Base-by-base conservation (phyloP, 2,113 vertebrate genomes). In the Isichthys henryi region DNA sequence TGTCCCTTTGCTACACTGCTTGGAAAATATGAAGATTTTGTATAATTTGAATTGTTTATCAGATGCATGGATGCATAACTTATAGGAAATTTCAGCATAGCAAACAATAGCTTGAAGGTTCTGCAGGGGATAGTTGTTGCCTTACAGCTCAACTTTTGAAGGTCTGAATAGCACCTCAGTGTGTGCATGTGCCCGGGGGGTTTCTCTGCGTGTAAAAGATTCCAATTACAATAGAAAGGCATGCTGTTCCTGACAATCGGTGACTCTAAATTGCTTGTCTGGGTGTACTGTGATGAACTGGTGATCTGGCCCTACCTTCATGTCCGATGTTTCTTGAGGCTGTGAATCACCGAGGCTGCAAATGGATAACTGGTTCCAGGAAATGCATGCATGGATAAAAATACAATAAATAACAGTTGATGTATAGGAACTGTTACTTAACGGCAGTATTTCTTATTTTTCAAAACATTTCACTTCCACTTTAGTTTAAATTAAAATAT, bases 231-330 rank as follows among this genome's bases (percentile, higher is more conserved):
- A 77, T 39, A 11, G 74, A 80, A 80, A 80, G 74, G 15, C 74
- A 1, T 80, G 74, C 15, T 80, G 74, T 43, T 80, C 13, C 35
- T 80, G 35, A 43, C n/a, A 80, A 39, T 80, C 43, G 74, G 74
- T 80, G 31, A 80, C 74, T 80, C 74, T 80, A 43, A 80, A 80
- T 80, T 80, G 74, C 74, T 80, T 80, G 35, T 80, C 74, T 80
- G 74, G 74, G 15, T 17, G 74, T 35, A 39, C 74, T 39, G 74
- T 43, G 35, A 43, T 80, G 74, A 43, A 80, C 31, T 80, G 74
- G 74, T 80, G 74, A 13, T 80, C 5, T 19, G 74, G 35, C 31
- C 15, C 35, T 80, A 17, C 35, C 74, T 39, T 39, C 35, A 80
- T 43, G 74, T 43, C 74, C 70, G 2, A 43, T 80, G 74, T 80